Conservation (phyloP, 2,113 vertebrate species). For the Colaptes auratus region DNA sequence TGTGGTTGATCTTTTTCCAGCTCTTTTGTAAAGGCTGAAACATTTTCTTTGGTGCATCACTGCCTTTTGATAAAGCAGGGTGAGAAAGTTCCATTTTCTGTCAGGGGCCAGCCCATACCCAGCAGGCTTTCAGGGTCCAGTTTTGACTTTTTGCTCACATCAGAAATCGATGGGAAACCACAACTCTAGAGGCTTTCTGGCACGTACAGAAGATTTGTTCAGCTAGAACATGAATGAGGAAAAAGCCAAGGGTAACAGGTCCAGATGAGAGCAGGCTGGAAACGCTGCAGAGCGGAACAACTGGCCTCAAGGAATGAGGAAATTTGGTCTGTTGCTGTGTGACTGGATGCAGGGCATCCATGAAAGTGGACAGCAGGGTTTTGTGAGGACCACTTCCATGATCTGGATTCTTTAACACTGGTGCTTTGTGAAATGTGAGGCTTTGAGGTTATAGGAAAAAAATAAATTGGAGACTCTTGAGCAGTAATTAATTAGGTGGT, state of each 20-base stretch:
- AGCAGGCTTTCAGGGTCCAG: background rate
- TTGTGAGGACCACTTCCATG: rapidly evolving
- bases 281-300: background rate
- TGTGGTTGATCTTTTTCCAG: background rate
- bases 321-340: rapidly evolving
- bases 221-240: background rate
- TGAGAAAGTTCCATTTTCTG: background rate
- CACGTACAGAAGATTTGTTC: background rate
- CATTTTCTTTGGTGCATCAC: background rate
- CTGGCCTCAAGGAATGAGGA: background rate
- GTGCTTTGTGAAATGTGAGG: background rate
- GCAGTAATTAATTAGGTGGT: background rate
- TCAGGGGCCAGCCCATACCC: background rate
- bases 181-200: background rate
- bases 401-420: background rate
- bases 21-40: background rate
- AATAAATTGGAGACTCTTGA: background rate
- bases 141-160: background rate
- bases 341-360: background rate
- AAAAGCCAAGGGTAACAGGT: background rate
- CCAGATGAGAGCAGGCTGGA: background rate
- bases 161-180: background rate
- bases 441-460: background rate
- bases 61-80: background rate
- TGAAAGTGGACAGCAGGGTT: rapidly evolving